phyloP scores from a whole-genome alignment of 1,140 invertebrate genomes.

The Asobara japonica region DNA sequence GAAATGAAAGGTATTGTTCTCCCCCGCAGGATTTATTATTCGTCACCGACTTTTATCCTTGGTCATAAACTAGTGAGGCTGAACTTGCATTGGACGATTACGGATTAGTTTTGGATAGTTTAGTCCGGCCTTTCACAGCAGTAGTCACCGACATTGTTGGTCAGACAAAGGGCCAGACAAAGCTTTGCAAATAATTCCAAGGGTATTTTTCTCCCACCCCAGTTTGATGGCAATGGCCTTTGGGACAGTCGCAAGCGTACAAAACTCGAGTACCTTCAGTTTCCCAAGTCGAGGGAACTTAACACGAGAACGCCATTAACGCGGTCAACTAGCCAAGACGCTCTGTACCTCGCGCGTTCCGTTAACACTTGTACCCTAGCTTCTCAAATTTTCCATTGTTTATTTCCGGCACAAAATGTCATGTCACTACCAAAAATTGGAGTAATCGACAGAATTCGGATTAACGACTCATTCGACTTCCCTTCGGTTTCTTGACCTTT shows the following conservation, averaged over 20 bases:
- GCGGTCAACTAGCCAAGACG: constrained; percentile 58
- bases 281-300: constrained; percentile 52
- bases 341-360: constrained; percentile 43
- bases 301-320: constrained; percentile 53
- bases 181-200: background rate
- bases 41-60: background rate
- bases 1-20: too few species aligned
- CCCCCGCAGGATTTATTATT: background rate
- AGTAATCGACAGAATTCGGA: too few species aligned
- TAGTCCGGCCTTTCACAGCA: background rate
- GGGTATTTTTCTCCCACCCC: background rate
- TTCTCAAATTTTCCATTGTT: background rate
- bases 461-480: too few species aligned
- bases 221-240: constrained; percentile 26
- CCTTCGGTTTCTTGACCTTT: too few species aligned
- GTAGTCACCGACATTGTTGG: background rate
- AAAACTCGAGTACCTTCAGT: constrained; percentile 11
- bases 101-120: background rate
- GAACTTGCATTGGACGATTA: background rate
- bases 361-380: constrained; percentile 45
- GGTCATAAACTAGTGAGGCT: background rate
- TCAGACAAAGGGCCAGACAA: background rate
- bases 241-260: constrained; percentile 17
- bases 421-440: background rate
- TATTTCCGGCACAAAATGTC: background rate